These are phyloP conservation scores for Pantherophis alleghaniensis DNA, from an alignment of 2,797 vertebrate species.

Conservation along the genomic window DNA sequence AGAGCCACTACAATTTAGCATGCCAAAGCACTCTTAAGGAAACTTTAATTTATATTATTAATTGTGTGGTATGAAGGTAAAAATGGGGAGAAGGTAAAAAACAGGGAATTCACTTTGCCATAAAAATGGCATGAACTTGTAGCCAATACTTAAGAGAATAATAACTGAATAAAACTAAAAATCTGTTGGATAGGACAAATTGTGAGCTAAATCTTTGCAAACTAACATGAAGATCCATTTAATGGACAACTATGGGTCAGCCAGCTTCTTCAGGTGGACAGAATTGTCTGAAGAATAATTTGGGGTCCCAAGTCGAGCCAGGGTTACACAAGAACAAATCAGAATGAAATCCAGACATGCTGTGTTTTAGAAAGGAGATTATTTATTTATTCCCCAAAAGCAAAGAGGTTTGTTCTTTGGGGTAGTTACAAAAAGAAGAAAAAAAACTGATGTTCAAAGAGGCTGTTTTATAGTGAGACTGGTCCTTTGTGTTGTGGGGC, in stretches of 20 bases:
- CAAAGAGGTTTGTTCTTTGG: background rate
- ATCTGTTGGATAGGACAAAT: background rate
- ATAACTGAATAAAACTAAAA: background rate
- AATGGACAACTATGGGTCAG: background rate
- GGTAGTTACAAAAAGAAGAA: background rate
- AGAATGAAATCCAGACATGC: background rate
- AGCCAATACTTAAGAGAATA: background rate
- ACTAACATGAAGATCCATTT: background rate
- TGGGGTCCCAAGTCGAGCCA: too few relatives aligned
- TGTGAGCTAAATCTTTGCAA: background rate
- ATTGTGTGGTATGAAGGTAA: background rate
- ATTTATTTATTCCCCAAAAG: background rate
- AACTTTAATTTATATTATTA: slow-evolving; percentile 45
- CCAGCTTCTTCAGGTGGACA: background rate
- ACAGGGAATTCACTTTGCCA: background rate
- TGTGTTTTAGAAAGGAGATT: background rate
- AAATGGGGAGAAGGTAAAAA: background rate
- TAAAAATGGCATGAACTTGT: background rate
- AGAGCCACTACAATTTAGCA: slow-evolving; percentile 43
- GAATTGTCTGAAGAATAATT: background rate
- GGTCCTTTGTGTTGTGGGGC: background rate
- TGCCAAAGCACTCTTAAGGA: slow-evolving; percentile 19
- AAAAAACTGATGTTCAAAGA: too few relatives aligned
- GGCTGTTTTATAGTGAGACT: background rate
- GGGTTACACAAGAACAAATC: too few relatives aligned